Conservation (phyloP, 2,113 vertebrate species). For the Talpa occidentalis region DNA sequence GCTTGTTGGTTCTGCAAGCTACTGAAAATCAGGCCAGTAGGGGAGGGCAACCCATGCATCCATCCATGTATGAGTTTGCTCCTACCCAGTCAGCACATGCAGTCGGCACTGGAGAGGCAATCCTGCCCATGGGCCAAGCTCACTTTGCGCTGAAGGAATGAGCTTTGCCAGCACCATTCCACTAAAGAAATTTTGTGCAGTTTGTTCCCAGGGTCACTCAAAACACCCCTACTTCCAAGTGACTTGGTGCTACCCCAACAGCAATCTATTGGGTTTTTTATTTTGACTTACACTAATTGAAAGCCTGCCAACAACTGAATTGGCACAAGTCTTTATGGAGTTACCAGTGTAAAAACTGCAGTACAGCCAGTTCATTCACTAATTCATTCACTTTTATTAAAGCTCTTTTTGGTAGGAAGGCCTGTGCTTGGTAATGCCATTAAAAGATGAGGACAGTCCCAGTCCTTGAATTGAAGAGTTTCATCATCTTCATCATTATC, state of each 20-base stretch:
- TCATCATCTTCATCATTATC: background rate
- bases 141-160: background rate
- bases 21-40: slow-evolving; percentile 32
- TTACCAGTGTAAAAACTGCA: background rate
- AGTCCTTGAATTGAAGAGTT: background rate
- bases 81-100: background rate
- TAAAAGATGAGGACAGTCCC: background rate
- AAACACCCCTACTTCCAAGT: background rate
- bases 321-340: background rate
- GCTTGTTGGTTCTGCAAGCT: slow-evolving; percentile 13
- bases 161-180: background rate
- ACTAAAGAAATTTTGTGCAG: background rate
- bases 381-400: background rate
- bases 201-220: background rate
- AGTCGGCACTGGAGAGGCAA: accelerated
- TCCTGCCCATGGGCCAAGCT: background rate
- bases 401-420: background rate
- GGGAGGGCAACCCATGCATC: background rate
- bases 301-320: background rate
- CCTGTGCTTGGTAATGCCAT: background rate
- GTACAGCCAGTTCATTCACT: background rate
- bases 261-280: background rate
- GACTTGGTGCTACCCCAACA: background rate
- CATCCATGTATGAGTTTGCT: background rate
- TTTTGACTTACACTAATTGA: background rate